Evolutionary conservation across 2,113 vertebrate species (phyloP).

Genomic region (Corythoichthys intestinalis): DNA sequence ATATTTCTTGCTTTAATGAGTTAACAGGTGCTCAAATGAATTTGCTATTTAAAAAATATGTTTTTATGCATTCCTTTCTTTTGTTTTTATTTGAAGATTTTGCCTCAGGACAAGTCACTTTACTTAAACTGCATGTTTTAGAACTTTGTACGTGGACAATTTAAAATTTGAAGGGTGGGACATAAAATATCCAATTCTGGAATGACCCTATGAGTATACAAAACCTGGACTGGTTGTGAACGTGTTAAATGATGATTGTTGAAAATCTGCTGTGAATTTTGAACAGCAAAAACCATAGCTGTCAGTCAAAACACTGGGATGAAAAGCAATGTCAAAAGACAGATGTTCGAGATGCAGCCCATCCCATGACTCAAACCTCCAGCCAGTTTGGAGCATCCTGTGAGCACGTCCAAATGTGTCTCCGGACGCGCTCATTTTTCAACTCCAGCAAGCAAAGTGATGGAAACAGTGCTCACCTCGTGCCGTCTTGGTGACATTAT

Average conservation of each 20-base stretch:
- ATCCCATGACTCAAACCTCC: constrained; percentile 32
- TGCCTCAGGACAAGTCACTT: too few species aligned
- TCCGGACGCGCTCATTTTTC: constrained; percentile 59
- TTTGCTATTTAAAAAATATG: too few species aligned
- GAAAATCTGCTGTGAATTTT: not conserved
- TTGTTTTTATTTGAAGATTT: too few species aligned
- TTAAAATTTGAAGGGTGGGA: too few species aligned
- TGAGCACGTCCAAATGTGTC: constrained; percentile 60
- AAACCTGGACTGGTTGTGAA: too few species aligned
- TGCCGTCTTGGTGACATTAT: constrained; percentile 91
- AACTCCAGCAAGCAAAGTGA: constrained; percentile 79
- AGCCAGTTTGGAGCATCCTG: constrained; percentile 63
- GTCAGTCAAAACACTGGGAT: not conserved
- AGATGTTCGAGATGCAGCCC: constrained; percentile 13
- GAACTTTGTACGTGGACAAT: too few species aligned
- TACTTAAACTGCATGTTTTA: too few species aligned
- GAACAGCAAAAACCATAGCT: not conserved
- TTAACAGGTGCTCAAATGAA: too few species aligned
- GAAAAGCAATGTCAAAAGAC: not conserved
- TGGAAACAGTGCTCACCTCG: constrained; percentile 85
- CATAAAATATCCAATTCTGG: too few species aligned
- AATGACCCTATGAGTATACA: too few species aligned
- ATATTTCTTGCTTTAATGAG: too few species aligned
- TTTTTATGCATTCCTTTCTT: too few species aligned
- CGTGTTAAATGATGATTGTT: not conserved